Percentiles rank a stretch among this genome's conserved stretches.
Evolutionary conservation across 2,888 invertebrate genomes (phyloP).

Genomic region (Celastrina argiolus): DNA sequence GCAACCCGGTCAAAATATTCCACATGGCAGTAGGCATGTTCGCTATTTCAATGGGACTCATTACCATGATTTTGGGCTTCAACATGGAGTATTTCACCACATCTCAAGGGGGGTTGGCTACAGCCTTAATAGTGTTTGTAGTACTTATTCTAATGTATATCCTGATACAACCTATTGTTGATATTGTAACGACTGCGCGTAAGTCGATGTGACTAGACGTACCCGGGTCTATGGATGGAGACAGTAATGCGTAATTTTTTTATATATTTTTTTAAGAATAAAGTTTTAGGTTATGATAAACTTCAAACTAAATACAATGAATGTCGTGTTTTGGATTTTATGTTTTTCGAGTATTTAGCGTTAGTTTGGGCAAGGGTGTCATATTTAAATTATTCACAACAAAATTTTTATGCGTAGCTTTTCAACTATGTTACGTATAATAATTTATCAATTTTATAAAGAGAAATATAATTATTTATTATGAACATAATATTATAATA

Average conservation of each 20-base stretch:
- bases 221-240: slow-evolving; percentile 47
- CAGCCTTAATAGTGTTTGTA: slow-evolving; percentile 57
- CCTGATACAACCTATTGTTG: slow-evolving; percentile 57
- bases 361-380: too few relatives aligned
- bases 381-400: background rate
- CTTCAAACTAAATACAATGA: background rate
- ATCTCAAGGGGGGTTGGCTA: slow-evolving; percentile 48
- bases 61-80: slow-evolving; percentile 62
- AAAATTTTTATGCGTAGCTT: slow-evolving; percentile 56
- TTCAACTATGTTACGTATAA: slow-evolving; percentile 46
- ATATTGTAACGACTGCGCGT: slow-evolving; percentile 55
- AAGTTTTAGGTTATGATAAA: background rate
- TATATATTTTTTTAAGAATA: background rate
- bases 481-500: background rate
- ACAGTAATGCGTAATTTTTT: slow-evolving; percentile 48
- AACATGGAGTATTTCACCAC: slow-evolving; percentile 58
- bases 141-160: slow-evolving; percentile 52
- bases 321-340: background rate
- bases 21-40: slow-evolving; percentile 74
- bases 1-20: slow-evolving; percentile 67
- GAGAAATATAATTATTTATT: background rate
- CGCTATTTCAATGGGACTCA: slow-evolving; percentile 72
- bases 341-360: background rate
- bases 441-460: slow-evolving; percentile 38
- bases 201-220: slow-evolving; percentile 57